These are phyloP conservation scores for Ctenosaura bakeri DNA, from an alignment of 2,797 vertebrate species.

Conservation along the genomic window DNA sequence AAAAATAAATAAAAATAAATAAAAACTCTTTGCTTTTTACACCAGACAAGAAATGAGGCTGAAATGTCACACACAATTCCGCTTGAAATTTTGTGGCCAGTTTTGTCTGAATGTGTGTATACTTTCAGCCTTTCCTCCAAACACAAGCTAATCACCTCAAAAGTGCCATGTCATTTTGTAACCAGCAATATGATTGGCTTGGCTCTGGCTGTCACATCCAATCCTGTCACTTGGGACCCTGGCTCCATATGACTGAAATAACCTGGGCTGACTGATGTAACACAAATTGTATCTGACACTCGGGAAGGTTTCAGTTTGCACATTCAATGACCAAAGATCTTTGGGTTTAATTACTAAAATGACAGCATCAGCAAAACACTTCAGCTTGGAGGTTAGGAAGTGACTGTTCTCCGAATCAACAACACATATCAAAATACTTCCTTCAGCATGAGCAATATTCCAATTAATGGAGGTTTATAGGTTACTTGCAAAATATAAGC, in stretches of 20 bases:
- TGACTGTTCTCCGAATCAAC: constrained; percentile 10
- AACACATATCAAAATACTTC: background rate
- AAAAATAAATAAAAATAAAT: background rate
- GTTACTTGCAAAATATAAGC: background rate
- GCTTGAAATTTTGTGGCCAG: constrained; percentile 1
- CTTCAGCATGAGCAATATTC: background rate
- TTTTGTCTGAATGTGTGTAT: background rate
- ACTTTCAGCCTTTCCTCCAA: background rate
- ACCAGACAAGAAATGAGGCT: constrained; percentile 22
- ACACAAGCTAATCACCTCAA: background rate
- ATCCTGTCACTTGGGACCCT: constrained; percentile 6
- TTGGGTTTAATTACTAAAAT: constrained; percentile 45
- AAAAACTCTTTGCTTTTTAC: background rate
- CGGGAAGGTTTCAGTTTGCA: constrained; percentile 22
- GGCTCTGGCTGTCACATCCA: constrained; percentile 40
- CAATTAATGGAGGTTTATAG: background rate
- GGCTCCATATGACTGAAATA: constrained; percentile 48
- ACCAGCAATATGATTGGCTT: background rate
- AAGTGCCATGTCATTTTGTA: background rate
- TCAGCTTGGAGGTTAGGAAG: constrained; percentile 22
- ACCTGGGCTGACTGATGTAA: background rate
- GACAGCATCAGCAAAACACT: constrained; percentile 39
- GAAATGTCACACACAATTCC: constrained; percentile 27
- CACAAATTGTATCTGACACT: constrained; percentile 41
- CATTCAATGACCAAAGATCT: background rate